phyloP scores from a whole-genome alignment of 2,113 vertebrate species.

The Nannobrachium achirus region DNA sequence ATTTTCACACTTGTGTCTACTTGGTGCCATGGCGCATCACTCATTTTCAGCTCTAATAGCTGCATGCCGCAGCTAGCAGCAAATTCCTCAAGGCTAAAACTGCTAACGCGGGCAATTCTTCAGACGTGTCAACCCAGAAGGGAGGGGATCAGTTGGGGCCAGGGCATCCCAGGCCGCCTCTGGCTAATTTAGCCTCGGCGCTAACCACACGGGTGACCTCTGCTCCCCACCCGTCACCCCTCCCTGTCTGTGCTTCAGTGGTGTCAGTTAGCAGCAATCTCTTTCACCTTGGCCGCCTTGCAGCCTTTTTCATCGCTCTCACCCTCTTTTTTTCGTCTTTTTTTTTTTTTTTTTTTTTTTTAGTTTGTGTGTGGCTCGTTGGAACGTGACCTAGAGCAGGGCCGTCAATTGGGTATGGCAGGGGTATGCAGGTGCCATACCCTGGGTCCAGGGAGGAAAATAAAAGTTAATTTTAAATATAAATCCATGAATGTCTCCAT shows the following conservation, averaged over 20 bases:
- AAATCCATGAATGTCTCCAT: too few relatives aligned
- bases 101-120: constrained; percentile 42
- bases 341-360: too few relatives aligned
- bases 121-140: constrained; percentile 21
- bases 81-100: constrained; percentile 38
- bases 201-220: constrained; percentile 36
- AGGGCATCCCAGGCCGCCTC: constrained; percentile 18
- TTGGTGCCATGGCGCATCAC: constrained; percentile 3
- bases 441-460: too few relatives aligned
- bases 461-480: too few relatives aligned
- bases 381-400: constrained; percentile 24
- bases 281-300: constrained; percentile 16
- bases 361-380: not conserved
- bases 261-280: constrained; percentile 47
- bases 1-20: not conserved
- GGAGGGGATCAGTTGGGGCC: constrained; percentile 55
- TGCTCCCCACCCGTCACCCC: constrained; percentile 49
- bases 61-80: constrained; percentile 22
- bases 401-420: too few relatives aligned
- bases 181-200: constrained; percentile 42
- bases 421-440: too few relatives aligned
- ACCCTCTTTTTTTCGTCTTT: too few relatives aligned
- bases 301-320: constrained; percentile 22
- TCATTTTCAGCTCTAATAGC: constrained; percentile 14
- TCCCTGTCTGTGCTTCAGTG: constrained; percentile 41